Evolutionary conservation across 2,113 vertebrate species (phyloP), one percentile per base, ranked within the genome.

Genomic region (Fulica atra): DNA sequence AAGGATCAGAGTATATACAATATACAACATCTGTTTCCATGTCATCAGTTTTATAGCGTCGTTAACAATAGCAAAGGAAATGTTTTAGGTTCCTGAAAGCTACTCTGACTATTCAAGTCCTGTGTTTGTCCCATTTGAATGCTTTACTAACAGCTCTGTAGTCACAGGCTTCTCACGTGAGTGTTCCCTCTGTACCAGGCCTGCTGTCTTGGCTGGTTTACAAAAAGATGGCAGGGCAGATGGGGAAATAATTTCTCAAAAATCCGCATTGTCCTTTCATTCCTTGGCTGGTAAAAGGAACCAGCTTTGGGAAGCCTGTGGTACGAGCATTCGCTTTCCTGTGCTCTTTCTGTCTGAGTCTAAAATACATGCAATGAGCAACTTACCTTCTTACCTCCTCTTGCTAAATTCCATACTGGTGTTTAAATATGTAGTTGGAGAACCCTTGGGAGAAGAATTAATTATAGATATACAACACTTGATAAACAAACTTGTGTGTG

Each of bases 31-130:
- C 79, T 95, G 71, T 76, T 94, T 94, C 93, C 68, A n/a, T 51
- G 40, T 24, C 11, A 35, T 80, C 59, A 56, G 59, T 53, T 92
- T 69, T 86, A 44, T 35, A 66, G 33, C 48, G 21, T 72, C 23
- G 17, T 81, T 95, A 92, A 93, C 89, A 91, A 91, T 73, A 77
- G 51, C 21, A 57, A 42, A 91, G 93, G 85, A 95, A 94, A 56
- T 13, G 33, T 24, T 86, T 66, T 40, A 16, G 7, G 16, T 54
- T 74, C 38, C 51, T 2, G 1, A 88, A 70, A 92, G 35, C 28
- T 71, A 24, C 61, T 85, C 63, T 15, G 13, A 16, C 53, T 86
- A 36, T 78, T 57, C 40, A 73, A 11, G 86, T 65, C 60, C 80
- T n/a, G 44, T 59, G 20, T 31, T 29, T 66, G 50, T 76, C 69